Evolutionary conservation across 2,113 vertebrate genomes (phyloP).

Genomic region (Atrichornis clamosus): DNA sequence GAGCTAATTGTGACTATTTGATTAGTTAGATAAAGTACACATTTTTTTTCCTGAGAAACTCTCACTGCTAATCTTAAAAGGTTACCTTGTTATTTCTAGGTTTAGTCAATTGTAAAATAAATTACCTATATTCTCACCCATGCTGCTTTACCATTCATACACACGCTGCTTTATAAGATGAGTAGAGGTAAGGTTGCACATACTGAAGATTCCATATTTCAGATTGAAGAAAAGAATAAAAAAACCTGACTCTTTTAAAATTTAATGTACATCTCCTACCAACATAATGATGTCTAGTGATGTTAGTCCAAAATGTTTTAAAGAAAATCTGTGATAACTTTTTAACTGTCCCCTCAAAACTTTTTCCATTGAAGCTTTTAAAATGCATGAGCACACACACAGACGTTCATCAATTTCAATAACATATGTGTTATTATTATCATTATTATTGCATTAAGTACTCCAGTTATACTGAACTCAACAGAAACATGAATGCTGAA

Average conservation of each 20-base stretch:
- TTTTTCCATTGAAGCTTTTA: background rate
- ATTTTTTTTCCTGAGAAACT: background rate
- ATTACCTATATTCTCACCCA: background rate
- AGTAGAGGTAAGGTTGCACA: background rate
- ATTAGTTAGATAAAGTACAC: background rate
- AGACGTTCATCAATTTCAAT: background rate
- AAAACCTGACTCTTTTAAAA: background rate
- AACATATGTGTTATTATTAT: background rate
- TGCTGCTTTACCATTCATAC: conserved; percentile 9
- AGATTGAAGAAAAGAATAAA: background rate
- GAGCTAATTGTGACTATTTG: background rate
- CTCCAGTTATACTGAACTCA: background rate
- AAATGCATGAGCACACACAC: background rate
- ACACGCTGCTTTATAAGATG: background rate
- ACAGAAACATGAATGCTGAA: background rate
- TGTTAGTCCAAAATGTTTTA: background rate
- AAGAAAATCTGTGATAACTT: background rate
- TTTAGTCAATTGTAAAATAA: conserved; percentile 35
- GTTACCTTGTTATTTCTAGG: background rate
- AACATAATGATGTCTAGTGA: background rate
- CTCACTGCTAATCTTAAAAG: background rate
- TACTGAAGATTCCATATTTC: background rate
- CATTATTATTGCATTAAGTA: background rate
- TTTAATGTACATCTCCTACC: background rate
- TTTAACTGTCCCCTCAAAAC: background rate